These are phyloP conservation scores for Macropis europaea DNA, from an alignment of 2,888 invertebrate species.

Conservation along the genomic window DNA sequence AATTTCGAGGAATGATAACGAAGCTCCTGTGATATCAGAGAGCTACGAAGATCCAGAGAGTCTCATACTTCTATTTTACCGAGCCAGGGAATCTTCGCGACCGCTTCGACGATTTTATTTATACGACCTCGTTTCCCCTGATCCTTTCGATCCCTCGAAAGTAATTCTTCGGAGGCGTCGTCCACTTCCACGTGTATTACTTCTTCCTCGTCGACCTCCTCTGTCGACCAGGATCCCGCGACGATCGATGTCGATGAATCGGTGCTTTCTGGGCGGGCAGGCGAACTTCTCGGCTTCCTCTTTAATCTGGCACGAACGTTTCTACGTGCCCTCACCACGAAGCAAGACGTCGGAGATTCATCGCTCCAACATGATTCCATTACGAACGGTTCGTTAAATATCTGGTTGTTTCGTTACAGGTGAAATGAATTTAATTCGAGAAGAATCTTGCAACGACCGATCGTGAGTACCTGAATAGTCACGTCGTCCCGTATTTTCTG, in stretches of 20 bases:
- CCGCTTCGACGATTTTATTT: constrained; percentile 61
- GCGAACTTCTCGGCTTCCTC: constrained; percentile 14
- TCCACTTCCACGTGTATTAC: constrained; percentile 65
- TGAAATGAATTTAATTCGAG: no score
- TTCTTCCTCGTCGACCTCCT: constrained; percentile 67
- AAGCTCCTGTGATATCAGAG: not conserved
- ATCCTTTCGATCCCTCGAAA: constrained; percentile 45
- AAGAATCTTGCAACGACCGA: no score
- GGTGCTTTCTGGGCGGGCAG: constrained; percentile 15
- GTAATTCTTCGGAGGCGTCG: constrained; percentile 53
- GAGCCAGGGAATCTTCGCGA: constrained; percentile 65
- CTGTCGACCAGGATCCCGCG: constrained; percentile 66
- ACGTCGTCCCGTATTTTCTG: constrained; percentile 74
- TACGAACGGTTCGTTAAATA: constrained; percentile 67
- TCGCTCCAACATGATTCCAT: constrained; percentile 50
- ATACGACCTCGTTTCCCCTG: constrained; percentile 56
- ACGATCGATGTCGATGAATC: constrained; percentile 64
- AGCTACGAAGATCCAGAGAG: not conserved
- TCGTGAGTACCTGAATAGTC: constrained; percentile 74
- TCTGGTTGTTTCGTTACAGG: constrained; percentile 48
- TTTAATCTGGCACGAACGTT: constrained; percentile 56
- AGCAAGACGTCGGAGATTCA: constrained; percentile 62
- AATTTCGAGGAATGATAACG: not conserved
- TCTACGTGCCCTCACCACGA: constrained; percentile 63
- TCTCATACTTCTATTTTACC: constrained; percentile 47